Percentiles rank a stretch among this genome's conserved stretches.
Evolutionary conservation across 1,140 invertebrate genomes (phyloP).

Genomic region (Drosophila mauritiana): DNA sequence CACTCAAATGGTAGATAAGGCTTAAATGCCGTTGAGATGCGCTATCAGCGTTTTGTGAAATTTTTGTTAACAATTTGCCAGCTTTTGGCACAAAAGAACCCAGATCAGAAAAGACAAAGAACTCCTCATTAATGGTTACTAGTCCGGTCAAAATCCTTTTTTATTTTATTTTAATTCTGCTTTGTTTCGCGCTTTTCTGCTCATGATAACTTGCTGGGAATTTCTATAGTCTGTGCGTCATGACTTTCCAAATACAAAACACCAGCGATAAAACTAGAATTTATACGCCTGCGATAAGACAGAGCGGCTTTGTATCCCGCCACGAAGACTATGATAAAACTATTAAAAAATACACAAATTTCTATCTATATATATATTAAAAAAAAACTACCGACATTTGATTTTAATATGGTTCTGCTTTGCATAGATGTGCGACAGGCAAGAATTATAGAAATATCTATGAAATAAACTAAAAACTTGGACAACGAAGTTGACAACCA

Average conservation of each 20-base stretch:
- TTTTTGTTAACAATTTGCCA: conserved; percentile 25
- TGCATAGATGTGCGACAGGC: conserved; percentile 49
- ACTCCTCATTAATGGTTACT: conserved; percentile 5
- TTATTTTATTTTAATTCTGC: conserved; percentile 21
- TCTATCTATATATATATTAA: conserved; percentile 17
- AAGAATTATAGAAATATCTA: conserved; percentile 20
- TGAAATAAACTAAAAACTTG: conserved; percentile 59
- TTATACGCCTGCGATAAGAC: conserved; percentile 65
- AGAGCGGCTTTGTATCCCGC: conserved; percentile 33
- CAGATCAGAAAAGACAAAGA: conserved; percentile 8
- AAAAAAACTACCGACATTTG: conserved; percentile 35
- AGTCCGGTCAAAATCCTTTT: conserved; percentile 28
- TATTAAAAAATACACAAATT: conserved; percentile 37
- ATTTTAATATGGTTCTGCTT: conserved; percentile 50
- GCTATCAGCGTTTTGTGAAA: conserved; percentile 22
- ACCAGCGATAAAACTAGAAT: conserved; percentile 63
- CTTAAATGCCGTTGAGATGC: conserved; percentile 13
- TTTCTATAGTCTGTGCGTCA: conserved; percentile 37
- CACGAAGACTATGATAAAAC: conserved; percentile 51
- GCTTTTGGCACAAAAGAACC: conserved; percentile 22
- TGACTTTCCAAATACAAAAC: conserved; percentile 60
- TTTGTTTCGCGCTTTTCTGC: conserved; percentile 36
- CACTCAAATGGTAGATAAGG: conserved; percentile 16
- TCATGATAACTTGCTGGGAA: conserved; percentile 24
- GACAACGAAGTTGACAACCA: conserved; percentile 57